Conservation (phyloP, 2,797 vertebrate genomes). For the Xyrichtys novacula region DNA sequence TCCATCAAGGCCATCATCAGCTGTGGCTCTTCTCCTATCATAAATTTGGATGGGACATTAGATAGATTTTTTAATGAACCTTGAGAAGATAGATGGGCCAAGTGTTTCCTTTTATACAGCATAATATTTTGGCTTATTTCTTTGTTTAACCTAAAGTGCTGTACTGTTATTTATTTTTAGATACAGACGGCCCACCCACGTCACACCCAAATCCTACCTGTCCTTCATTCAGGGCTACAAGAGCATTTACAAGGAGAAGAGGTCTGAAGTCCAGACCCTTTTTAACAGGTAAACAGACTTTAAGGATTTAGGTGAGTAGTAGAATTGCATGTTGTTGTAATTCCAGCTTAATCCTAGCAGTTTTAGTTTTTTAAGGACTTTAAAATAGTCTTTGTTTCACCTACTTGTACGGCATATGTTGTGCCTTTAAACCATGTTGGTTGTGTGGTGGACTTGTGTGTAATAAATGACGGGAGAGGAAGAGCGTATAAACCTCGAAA, state of each 20-base stretch:
- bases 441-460: not conserved
- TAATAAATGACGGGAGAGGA: too few relatives aligned
- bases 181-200: slow-evolving; percentile 92
- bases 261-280: slow-evolving; percentile 88
- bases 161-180: slow-evolving; percentile 64
- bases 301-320: not conserved
- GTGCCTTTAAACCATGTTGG: not conserved
- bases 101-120: too few relatives aligned
- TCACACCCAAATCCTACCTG: slow-evolving; percentile 97
- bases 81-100: too few relatives aligned
- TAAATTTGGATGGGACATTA: too few relatives aligned
- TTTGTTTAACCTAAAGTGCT: not conserved
- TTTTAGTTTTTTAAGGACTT: not conserved
- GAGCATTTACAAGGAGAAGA: slow-evolving; percentile 92
- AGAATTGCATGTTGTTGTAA: not conserved
- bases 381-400: not conserved
- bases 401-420: not conserved
- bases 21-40: too few relatives aligned
- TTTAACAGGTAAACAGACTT: slow-evolving; percentile 87
- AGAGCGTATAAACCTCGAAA: too few relatives aligned
- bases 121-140: too few relatives aligned
- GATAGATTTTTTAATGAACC: too few relatives aligned
- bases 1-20: too few relatives aligned
- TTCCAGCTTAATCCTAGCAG: not conserved
- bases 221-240: slow-evolving; percentile 97